A percentile compares a stretch with the other conserved stretches of the same genome.
These are phyloP conservation scores for Varanus salvator DNA, from an alignment of 2,113 vertebrate species.

Conservation along the genomic window DNA sequence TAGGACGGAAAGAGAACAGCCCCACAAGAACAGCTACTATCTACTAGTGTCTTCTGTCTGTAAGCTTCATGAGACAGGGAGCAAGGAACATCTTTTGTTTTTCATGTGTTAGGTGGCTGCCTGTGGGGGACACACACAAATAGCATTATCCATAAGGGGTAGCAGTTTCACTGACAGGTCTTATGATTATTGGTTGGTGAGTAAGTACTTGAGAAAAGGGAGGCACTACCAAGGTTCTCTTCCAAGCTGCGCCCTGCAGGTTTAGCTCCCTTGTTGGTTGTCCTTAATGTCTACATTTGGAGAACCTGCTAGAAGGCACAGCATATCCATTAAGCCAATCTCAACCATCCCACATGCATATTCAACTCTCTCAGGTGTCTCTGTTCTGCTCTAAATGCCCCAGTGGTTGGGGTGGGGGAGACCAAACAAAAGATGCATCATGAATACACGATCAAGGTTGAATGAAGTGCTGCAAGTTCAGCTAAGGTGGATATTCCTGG, in stretches of 20 bases:
- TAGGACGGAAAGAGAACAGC: neutral
- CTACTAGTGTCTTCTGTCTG: no score
- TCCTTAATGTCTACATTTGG: neutral
- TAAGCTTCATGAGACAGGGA: neutral
- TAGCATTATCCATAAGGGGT: neutral
- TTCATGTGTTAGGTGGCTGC: neutral
- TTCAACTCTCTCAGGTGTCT: neutral
- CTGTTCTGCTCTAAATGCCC: neutral
- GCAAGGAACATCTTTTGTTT: neutral
- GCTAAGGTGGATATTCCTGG: neutral
- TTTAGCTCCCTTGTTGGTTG: neutral
- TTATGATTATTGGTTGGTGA: neutral
- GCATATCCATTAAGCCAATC: neutral
- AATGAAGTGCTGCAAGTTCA: neutral
- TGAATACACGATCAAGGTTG: neutral
- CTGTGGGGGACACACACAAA: neutral
- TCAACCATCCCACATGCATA: neutral
- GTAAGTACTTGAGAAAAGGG: neutral
- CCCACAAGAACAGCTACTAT: neutral
- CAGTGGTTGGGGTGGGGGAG: no score
- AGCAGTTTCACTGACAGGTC: neutral
- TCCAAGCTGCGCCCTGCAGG: neutral
- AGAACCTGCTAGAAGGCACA: neutral
- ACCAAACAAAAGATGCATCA: neutral
- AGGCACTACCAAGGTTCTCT: neutral